Evolutionary conservation across 2,888 invertebrate species (phyloP), one percentile per base, ranked within the genome.

Genomic region (Eubasilissa splendida): DNA sequence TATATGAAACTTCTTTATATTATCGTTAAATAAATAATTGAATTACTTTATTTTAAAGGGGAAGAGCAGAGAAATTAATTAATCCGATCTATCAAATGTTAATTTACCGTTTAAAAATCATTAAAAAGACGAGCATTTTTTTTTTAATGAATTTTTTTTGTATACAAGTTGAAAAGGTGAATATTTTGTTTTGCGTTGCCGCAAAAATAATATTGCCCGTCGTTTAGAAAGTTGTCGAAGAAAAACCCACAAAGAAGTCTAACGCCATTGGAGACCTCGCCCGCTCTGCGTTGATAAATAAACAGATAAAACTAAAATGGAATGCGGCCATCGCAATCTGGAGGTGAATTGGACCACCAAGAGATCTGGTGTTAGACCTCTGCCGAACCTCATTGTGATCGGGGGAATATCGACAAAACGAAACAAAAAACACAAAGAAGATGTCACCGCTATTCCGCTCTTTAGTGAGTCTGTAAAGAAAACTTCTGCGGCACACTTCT

Each of bases 291-390:
- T 10, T 42, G 50, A 50, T 50, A 50, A 68, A 68, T 68, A 68
- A 50, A 42, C n/a, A 52, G 50, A 68, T 68, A 68, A 68, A 63
- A 63, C 63, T 11, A 63, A 33, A 11, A 8, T 50, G 68, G 68
- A 68, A 68, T 68, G 68, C 50, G 52, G 68, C 50, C 68, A 7
- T 50, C 52, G 50, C 68, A 52, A 68, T 68, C 68, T 52, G n/a
- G 50, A 68, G 22, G 52, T 68, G 42, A 50, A 50, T 33, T 68
- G 50, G 52, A 68, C 68, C 68, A 68, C 68, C 68, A 50, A 42
- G 50, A 42, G 68, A 68, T 50, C 68, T 50, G 68, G 68, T 68
- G 68, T 52, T 50, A 14, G 68, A 58, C 12, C 58, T n/a, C 42
- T 68, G 68, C 50, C 14, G 68, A 14, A n/a, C 10, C 68, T 68